Conservation (phyloP, 2,797 vertebrate genomes). For the Okamejei kenojei region DNA sequence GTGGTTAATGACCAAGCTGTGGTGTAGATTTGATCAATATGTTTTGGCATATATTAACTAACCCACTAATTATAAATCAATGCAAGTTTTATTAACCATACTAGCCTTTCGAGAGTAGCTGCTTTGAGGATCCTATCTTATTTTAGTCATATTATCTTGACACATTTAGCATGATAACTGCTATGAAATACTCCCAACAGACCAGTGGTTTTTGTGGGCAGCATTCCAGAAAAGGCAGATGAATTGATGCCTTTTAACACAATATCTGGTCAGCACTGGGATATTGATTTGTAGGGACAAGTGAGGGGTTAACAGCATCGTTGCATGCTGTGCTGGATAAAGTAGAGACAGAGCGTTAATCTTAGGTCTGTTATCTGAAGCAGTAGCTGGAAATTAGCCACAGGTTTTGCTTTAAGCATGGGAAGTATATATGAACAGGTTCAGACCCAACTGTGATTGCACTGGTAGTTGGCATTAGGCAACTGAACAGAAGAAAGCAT, state of each 20-base stretch:
- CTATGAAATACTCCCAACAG: neutral
- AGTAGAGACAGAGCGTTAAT: neutral
- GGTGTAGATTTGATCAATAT: neutral
- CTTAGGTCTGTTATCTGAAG: neutral
- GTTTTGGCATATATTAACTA: neutral
- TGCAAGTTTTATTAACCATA: neutral
- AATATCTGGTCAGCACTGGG: neutral
- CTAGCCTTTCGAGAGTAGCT: neutral
- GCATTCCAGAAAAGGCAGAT: neutral
- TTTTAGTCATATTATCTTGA: neutral
- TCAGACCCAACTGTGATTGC: neutral
- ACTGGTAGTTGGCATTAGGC: neutral
- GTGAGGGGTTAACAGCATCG: neutral
- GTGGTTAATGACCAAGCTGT: neutral
- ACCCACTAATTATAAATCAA: neutral
- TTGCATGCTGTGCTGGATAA: neutral
- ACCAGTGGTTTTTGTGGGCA: neutral
- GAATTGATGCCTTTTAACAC: neutral
- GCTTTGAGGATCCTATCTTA: neutral
- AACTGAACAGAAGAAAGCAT: neutral
- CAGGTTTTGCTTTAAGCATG: neutral
- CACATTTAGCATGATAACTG: neutral
- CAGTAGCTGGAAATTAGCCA: neutral
- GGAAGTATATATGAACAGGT: neutral
- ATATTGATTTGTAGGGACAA: neutral